A percentile compares a stretch with the other conserved stretches of the same genome.
phyloP scores from a whole-genome alignment of 23 tunicate genomes.

The Ascidia mentula region DNA sequence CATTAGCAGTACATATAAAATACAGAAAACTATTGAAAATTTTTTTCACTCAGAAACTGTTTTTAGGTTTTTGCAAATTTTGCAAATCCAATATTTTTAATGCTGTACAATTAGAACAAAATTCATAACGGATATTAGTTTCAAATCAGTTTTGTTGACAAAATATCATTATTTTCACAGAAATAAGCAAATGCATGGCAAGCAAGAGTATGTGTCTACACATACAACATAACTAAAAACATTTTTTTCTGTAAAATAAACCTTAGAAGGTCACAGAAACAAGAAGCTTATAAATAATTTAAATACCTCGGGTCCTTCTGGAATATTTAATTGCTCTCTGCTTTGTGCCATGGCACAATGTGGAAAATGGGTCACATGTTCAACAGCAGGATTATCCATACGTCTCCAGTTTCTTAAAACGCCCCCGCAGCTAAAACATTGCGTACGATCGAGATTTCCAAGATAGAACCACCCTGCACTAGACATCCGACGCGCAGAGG shows the following conservation, averaged over 20 bases:
- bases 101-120: too few species aligned
- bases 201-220: too few species aligned
- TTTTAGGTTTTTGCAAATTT: too few species aligned
- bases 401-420: constrained; percentile 5
- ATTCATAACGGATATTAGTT: too few species aligned
- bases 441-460: constrained; percentile 4
- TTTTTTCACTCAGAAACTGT: too few species aligned
- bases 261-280: background rate
- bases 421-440: constrained; percentile 8
- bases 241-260: background rate
- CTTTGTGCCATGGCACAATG: constrained; percentile 5
- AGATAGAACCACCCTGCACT: constrained; percentile 9
- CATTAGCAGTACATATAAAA: too few species aligned
- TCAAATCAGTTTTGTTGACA: background rate
- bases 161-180: background rate
- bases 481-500: background rate
- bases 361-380: constrained; percentile 4
- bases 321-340: background rate
- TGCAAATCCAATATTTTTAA: too few species aligned
- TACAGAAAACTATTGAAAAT: too few species aligned
- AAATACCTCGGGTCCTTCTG: background rate
- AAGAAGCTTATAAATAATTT: background rate
- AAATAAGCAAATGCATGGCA: background rate
- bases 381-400: constrained; percentile 2
- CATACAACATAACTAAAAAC: too few species aligned